Evolutionary conservation across 2,797 vertebrate species (phyloP).

Genomic region (Taenioides sp.): DNA sequence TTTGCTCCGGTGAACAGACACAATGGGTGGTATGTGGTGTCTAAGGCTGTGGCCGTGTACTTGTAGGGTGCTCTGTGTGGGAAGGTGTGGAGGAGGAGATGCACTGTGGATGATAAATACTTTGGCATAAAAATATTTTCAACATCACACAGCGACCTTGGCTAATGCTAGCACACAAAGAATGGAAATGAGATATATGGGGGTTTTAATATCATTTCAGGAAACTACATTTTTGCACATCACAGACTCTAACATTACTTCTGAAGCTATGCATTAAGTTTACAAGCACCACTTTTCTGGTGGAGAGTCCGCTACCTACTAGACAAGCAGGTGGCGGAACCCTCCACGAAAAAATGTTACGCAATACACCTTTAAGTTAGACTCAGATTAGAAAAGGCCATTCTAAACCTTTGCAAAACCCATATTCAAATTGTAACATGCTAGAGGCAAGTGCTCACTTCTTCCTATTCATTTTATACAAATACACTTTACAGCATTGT

Average conservation of each 20-base stretch:
- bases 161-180: neutral
- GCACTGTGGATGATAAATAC: slow-evolving; percentile 29
- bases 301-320: too few species aligned
- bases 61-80: slow-evolving; percentile 21
- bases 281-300: neutral
- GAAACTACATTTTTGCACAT: neutral
- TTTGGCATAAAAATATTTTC: slow-evolving; percentile 14
- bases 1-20: slow-evolving; percentile 12
- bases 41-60: slow-evolving; percentile 33
- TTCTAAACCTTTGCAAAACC: too few species aligned
- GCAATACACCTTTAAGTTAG: too few species aligned
- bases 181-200: neutral
- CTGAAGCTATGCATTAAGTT: neutral
- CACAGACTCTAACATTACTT: neutral
- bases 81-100: slow-evolving; percentile 26
- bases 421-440: too few species aligned
- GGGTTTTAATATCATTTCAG: neutral
- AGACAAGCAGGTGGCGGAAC: too few species aligned
- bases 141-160: slow-evolving; percentile 22
- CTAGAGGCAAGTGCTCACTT: too few species aligned
- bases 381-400: too few species aligned
- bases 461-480: neutral
- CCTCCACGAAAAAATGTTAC: too few species aligned
- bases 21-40: slow-evolving; percentile 12
- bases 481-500: neutral